These are phyloP conservation scores for Elephantulus edwardii DNA, from an alignment of 2,113 vertebrate genomes.

Conservation along the genomic window DNA sequence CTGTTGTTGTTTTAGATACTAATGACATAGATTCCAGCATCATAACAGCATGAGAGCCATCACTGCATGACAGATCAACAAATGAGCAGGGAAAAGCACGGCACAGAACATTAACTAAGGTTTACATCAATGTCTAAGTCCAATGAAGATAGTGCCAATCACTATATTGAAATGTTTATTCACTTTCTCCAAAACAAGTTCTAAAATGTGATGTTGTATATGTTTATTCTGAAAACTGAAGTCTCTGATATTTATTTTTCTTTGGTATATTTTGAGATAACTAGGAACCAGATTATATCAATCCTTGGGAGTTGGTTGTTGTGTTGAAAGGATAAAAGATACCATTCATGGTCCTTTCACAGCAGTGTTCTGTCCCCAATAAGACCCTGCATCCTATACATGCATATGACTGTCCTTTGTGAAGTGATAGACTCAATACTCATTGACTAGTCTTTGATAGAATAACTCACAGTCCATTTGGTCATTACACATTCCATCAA, in stretches of 20 bases:
- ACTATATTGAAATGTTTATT: neutral
- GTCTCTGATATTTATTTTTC: slow-evolving; percentile 22
- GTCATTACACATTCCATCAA: neutral
- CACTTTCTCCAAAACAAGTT: neutral
- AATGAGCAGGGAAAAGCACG: neutral
- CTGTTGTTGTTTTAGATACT: neutral
- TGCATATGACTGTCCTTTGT: neutral
- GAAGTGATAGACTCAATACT: neutral
- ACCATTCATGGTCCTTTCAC: neutral
- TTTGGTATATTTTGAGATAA: neutral
- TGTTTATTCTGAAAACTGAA: neutral
- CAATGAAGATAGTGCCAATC: neutral
- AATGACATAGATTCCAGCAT: neutral
- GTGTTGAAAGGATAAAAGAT: neutral
- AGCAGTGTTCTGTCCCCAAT: neutral
- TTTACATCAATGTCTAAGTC: neutral
- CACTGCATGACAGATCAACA: neutral
- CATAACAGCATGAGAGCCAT: neutral
- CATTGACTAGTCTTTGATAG: neutral
- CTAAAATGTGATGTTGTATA: neutral
- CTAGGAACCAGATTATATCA: neutral
- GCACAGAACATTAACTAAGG: neutral
- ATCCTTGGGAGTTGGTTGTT: neutral
- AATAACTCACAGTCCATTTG: neutral
- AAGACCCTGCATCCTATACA: neutral